These are phyloP conservation scores for Vulpes ferrilata DNA, from an alignment of 2,113 vertebrate genomes.

Conservation along the genomic window DNA sequence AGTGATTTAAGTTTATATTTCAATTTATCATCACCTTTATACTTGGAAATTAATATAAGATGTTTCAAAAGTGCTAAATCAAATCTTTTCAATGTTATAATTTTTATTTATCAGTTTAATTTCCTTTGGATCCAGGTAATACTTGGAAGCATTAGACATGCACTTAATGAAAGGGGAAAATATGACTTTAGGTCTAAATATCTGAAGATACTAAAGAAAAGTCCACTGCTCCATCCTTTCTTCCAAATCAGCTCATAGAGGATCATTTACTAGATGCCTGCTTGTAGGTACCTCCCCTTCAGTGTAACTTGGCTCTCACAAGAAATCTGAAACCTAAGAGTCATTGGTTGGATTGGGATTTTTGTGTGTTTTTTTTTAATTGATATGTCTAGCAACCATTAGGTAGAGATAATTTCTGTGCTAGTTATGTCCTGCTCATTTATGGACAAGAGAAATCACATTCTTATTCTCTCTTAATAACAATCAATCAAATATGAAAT, in stretches of 20 bases:
- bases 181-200: neutral
- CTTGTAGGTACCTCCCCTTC: neutral
- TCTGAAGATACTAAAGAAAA: neutral
- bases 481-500: neutral
- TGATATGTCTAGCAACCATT: neutral
- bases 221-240: neutral
- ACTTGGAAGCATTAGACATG: neutral
- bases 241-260: neutral
- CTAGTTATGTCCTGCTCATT: neutral
- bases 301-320: neutral
- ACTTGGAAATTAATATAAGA: neutral
- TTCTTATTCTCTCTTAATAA: neutral
- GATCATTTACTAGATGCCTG: neutral
- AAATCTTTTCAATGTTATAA: neutral
- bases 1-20: conserved; percentile 14
- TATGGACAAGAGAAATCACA: neutral
- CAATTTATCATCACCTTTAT: neutral
- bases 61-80: neutral
- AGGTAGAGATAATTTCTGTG: neutral
- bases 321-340: neutral
- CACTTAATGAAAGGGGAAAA: neutral
- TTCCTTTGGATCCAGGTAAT: neutral
- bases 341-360: neutral
- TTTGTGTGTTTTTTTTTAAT: neutral
- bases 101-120: neutral